Evolutionary conservation across 1,140 invertebrate genomes (phyloP), one percentile per base, ranked within the genome.

Genomic region (Drosophila nasuta): DNA sequence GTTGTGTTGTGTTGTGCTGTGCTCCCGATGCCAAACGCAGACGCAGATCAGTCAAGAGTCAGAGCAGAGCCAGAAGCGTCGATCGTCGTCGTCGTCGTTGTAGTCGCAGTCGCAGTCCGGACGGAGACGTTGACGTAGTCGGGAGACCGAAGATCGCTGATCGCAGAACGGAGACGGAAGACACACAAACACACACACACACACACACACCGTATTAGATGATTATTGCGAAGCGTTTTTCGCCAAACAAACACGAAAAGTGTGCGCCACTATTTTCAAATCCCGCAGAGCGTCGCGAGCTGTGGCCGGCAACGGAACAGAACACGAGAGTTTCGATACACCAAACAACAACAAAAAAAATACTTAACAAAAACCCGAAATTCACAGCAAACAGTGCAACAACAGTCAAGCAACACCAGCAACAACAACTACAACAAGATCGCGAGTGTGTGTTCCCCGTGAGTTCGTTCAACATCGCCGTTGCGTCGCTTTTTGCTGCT

Each of bases 201-300:
- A 20, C 17, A 76, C 49, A 76, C 52, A 64, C 62, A 33, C 63
- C 81, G 81, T 72, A 25, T 25, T 25, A 66, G 51, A 43, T 46
- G 13, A 41, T 20, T 60, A 57, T 67, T 52, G 70, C 70, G 48
- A 64, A 85, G 64, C 52, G 78, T 70, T 85, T 86, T 87, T 85
- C 82, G 82, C 82, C 59, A 71, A 57, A 59, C 69, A 72, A 72
- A 72, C 69, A 58, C 72, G 72, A 75, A 75, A 86, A 79, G 75
- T 79, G 76, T 77, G 81, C 81, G 80, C 75, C 65, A 71, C 71
- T 54, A 77, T 81, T 78, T 62, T 82, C 71, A 82, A 56, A 83
- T 86, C 72, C 79, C 79, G 74, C 82, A 86, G 82, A 86, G 66
- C 83, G 72, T 75, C 70, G 67, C 72, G 83, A 86, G 62, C 77